phyloP scores from a whole-genome alignment of 2,113 vertebrate species.

The Dicentrarchus labrax region DNA sequence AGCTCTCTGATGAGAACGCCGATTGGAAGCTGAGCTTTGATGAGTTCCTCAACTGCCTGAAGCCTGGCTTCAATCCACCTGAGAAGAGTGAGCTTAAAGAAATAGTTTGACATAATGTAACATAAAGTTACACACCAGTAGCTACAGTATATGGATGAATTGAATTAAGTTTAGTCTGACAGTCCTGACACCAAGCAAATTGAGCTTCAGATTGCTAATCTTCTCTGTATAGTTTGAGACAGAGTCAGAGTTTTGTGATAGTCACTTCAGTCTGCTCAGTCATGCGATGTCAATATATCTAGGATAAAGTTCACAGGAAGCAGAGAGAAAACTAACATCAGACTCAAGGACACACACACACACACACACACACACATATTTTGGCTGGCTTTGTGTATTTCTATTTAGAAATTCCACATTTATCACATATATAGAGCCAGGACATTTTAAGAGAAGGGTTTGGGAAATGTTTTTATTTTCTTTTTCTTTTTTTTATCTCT shows the following conservation, averaged over 20 bases:
- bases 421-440: no score
- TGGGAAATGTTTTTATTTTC: background rate
- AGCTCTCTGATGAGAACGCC: constrained; percentile 97
- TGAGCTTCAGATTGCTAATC: background rate
- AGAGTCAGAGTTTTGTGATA: background rate
- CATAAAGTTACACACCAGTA: background rate
- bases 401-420: constrained; percentile 7
- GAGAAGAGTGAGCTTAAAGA: constrained; percentile 92
- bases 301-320: constrained; percentile 71
- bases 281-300: constrained; percentile 36
- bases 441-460: background rate
- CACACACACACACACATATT: constrained; percentile 1
- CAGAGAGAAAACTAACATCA: constrained; percentile 35
- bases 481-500: background rate
- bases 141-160: background rate
- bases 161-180: background rate
- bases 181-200: background rate
- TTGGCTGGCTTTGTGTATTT: constrained; percentile 7
- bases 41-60: constrained; percentile 98
- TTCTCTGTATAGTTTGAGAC: background rate
- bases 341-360: constrained; percentile 25
- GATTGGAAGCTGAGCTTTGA: constrained; percentile 99
- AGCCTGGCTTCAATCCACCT: constrained; percentile 94
- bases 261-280: constrained; percentile 7
- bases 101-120: constrained; percentile 6